A percentile compares a stretch with the other conserved stretches of the same genome.
Conservation (phyloP, 2,113 vertebrate genomes). For the Amphilophus citrinellus region DNA sequence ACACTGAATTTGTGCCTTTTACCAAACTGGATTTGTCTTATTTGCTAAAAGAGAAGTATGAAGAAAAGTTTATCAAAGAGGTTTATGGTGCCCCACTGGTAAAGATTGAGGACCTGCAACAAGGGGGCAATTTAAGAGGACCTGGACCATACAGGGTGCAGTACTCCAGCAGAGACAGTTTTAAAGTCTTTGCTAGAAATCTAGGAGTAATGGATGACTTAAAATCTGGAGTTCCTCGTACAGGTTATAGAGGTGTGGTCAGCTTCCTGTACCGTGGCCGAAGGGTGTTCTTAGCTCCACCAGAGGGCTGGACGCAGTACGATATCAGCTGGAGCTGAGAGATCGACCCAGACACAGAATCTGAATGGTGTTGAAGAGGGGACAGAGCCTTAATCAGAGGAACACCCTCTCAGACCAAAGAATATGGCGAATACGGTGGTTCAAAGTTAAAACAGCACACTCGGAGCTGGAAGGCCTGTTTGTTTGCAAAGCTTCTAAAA, state of each 20-base stretch:
- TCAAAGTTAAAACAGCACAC: neutral
- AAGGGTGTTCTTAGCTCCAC: constrained; percentile 89
- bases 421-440: constrained; percentile 34
- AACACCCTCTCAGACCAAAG: constrained; percentile 81
- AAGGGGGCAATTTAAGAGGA: constrained; percentile 74
- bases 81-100: constrained; percentile 84
- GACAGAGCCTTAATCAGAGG: constrained; percentile 44
- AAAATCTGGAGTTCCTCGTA: constrained; percentile 94
- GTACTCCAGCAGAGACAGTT: constrained; percentile 89
- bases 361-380: constrained; percentile 33
- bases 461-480: neutral
- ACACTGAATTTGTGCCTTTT: constrained; percentile 94
- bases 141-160: constrained; percentile 86
- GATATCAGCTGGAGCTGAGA: constrained; percentile 91
- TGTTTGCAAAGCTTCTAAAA: constrained; percentile 8
- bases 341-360: neutral
- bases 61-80: constrained; percentile 78
- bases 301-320: constrained; percentile 89
- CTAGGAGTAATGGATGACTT: constrained; percentile 95
- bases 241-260: constrained; percentile 93
- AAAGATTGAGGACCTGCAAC: constrained; percentile 86
- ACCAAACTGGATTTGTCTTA: constrained; percentile 88
- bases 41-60: constrained; percentile 84
- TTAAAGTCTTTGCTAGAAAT: constrained; percentile 91
- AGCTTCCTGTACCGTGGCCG: constrained; percentile 88